phyloP scores from a whole-genome alignment of 2,888 invertebrate genomes.

The Pterobdella sp. region DNA sequence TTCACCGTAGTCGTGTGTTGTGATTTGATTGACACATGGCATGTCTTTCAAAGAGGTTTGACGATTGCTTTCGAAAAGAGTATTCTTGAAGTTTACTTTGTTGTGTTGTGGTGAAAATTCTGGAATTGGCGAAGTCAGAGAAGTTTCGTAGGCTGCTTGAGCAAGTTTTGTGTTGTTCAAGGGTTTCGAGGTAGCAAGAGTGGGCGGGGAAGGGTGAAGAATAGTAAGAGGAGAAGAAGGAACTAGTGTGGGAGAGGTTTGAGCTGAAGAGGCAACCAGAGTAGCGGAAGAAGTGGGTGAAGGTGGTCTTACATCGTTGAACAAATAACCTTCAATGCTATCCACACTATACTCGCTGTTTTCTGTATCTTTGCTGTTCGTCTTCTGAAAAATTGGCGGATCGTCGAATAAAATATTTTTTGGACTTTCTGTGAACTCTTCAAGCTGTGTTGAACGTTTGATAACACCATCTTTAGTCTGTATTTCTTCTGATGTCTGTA shows the following conservation, averaged over 20 bases:
- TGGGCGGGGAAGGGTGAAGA: neutral
- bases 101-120: neutral
- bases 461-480: neutral
- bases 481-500: neutral
- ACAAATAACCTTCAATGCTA: neutral
- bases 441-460: neutral
- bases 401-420: too few species aligned
- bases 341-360: neutral
- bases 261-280: neutral
- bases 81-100: neutral
- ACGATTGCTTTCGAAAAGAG: neutral
- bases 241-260: neutral
- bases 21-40: constrained; percentile 5
- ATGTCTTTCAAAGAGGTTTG: neutral
- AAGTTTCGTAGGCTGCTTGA: neutral
- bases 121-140: neutral
- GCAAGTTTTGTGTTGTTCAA: too few species aligned
- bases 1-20: constrained; percentile 31
- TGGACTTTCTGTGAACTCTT: too few species aligned
- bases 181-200: neutral
- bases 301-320: neutral
- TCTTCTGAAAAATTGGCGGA: neutral
- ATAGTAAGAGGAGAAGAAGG: neutral
- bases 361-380: neutral
- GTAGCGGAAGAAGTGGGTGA: neutral